A percentile compares a stretch with the other conserved stretches of the same genome.
phyloP scores from a whole-genome alignment of 2,113 vertebrate genomes.

The Cheirogaleus medius region DNA sequence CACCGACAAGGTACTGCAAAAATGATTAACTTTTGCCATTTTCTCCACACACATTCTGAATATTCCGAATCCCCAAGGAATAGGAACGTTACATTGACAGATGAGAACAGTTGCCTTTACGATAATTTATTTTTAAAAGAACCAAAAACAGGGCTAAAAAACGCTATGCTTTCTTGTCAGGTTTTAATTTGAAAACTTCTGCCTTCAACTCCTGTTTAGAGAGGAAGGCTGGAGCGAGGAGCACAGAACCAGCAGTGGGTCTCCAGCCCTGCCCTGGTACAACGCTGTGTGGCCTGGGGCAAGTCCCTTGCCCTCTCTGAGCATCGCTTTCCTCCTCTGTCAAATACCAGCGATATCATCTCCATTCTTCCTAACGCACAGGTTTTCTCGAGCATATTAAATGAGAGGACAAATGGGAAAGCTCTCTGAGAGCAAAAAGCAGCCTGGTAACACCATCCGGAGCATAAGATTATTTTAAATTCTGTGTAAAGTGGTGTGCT shows the following conservation, averaged over 20 bases:
- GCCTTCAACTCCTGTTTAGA: background rate
- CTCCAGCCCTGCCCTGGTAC: background rate
- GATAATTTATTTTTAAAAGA: constrained; percentile 51
- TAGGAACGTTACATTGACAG: constrained; percentile 43
- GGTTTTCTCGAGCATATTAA: background rate
- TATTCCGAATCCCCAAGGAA: constrained; percentile 35
- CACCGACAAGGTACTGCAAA: constrained; percentile 35
- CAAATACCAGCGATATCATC: background rate
- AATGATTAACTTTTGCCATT: constrained; percentile 60
- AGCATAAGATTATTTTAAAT: background rate
- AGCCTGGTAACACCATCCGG: background rate
- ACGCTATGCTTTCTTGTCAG: background rate
- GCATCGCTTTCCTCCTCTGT: background rate
- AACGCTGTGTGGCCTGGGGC: background rate
- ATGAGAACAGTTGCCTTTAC: constrained; percentile 43
- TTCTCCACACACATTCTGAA: background rate
- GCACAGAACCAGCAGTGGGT: fast-evolving
- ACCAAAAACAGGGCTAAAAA: constrained; percentile 12
- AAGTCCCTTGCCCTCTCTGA: background rate
- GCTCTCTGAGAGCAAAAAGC: background rate
- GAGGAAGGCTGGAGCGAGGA: background rate
- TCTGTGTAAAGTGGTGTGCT: background rate
- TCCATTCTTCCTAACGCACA: background rate
- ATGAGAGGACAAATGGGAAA: background rate
- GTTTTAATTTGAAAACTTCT: background rate